Evolutionary conservation across 2,888 invertebrate species (phyloP), one percentile per base, ranked within the genome.

Genomic region (Trilocha varians): DNA sequence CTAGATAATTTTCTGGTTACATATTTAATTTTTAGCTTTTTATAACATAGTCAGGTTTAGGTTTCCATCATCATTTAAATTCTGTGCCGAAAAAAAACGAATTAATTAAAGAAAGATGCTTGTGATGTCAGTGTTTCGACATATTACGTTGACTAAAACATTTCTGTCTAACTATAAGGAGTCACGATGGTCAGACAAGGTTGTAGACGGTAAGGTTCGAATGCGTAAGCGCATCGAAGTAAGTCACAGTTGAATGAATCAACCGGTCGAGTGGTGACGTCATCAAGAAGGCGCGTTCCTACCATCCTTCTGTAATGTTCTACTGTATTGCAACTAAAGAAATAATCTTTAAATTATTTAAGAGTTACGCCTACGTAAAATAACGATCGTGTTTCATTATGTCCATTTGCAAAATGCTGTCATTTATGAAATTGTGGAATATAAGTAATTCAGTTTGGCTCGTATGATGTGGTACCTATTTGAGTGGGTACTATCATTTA

Each of bases 251-350:
- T 61, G 67, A 70, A 65, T 80, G 76, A 80, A 66, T 79, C 78
- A 78, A 60, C 57, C 47, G 53, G 49, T 52, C 52, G 48, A 41
- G 40, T 44, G 45, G 62, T 78, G 76, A 78, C 79, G 82, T 82
- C 78, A 78, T 52, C 59, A 44, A 50, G 48, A 63, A 71, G 75
- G 74, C 70, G 70, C 71, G 72, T 69, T 70, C 62, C 65, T 59
- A 36, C 33, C 37, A 39, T 39, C 39, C 37, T 40, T 43, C 40
- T 42, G 43, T 39, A 47, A 45, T 38, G 50, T 55, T 54, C 53
- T 45, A 53, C 49, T 44, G 52, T 40, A 41, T 50, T 44, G 49
- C 44, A 51, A 38, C 38, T 41, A 16, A 33, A 38, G 33, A 42
- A 41, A 45, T 45, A n/a, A 6, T 25, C 8, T 39, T 39, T 40